Base-by-base conservation (phyloP, 2,113 vertebrate species). In the Miniopterus natalensis region DNA sequence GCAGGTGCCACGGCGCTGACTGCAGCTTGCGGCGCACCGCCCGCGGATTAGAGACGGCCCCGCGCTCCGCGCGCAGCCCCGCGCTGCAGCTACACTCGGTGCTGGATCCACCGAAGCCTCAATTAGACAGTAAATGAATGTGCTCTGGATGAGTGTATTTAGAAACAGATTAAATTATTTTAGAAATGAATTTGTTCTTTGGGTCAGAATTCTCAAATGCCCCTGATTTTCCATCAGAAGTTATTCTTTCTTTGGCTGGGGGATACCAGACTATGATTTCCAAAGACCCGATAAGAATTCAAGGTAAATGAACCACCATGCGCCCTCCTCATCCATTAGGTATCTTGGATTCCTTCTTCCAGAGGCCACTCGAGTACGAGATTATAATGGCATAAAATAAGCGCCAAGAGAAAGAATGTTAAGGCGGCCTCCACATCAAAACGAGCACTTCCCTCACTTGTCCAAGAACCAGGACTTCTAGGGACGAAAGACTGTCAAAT, bases 101-200 rank as follows among this genome's bases (percentile, higher is more conserved):
- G 77, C 73, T 55, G 59, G 13, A 47, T 86, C 94, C 55, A 59
- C 42, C 87, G 63, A 95, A 81, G 31, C 49, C 61, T 90, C 92
- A 8, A 27, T 94, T 90, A 88, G 88, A 68, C 21, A 89, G 74
- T 84, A 77, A 77, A 96, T 80, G 91, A 95, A 88, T 81, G 40
- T 42, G 40, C 53, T 77, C 74, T 42, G 20, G 31, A 23, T 49
- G 77, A 94, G 31, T 53, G 66, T 23, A 49, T 42, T 73, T 86
- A 96, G 87, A 96, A 92, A 11, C 40, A 0, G 61, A 92, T 85
- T 36, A 65, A 84, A 47, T 75, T 25, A 77, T 49, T 66, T 88
- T 83, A 57, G 51, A 84, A 84, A 70, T 71, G 53, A 53, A n/a
- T n/a, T 85, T 75, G 61, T 15, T 14, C 57, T 2, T 1, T 11